Evolutionary conservation across 2,888 invertebrate genomes (phyloP), one percentile per base, ranked within the genome.

Genomic region (Escarpia spicata): DNA sequence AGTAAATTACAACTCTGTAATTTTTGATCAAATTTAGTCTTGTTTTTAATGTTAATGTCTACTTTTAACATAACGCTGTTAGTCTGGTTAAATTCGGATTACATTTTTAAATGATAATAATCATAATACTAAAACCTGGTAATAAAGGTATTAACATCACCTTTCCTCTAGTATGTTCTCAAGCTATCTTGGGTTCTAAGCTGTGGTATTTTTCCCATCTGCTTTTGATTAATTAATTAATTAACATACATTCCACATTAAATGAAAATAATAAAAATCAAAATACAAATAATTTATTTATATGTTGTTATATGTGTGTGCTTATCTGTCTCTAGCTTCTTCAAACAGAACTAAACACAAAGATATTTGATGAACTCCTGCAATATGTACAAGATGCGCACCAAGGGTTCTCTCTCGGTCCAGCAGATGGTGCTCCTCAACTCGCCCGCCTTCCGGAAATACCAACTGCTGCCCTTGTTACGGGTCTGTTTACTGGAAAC

Each of bases 301-400:
- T 26, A 75, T 26, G 3, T 26, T 75, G 75, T 75, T 75, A 26
- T 75, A 75, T 75, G 26, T 75, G 19, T 75, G 75, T 75, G 26
- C 19, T 52, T 52, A 12, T 52, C 52, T 12, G 12, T 75, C n/a
- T 75, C 19, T 93, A 95, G 95, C 94, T 95, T 91, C 93, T 96
- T 58, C 95, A 95, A 91, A 94, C 95, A 43, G 95, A 95, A 91
- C 93, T 95, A 91, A 96, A 96, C 93, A 94, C 95, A 44, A 95
- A 95, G 92, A 95, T 96, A 91, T 95, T 96, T 95, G 96, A 95
- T 91, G 96, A 96, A 91, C 93, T 96, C 60, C 92, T 96, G 75
- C 92, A 93, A 4, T 96, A 95, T 93, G 93, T 95, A 4, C 93
- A 93, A 45, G 92, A 93, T 8, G 94, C 95, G 43, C 95, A 95